A percentile compares a stretch with the other conserved stretches of the same genome.
phyloP scores from a whole-genome alignment of 2,797 vertebrate genomes.

The Cyprinella venusta region DNA sequence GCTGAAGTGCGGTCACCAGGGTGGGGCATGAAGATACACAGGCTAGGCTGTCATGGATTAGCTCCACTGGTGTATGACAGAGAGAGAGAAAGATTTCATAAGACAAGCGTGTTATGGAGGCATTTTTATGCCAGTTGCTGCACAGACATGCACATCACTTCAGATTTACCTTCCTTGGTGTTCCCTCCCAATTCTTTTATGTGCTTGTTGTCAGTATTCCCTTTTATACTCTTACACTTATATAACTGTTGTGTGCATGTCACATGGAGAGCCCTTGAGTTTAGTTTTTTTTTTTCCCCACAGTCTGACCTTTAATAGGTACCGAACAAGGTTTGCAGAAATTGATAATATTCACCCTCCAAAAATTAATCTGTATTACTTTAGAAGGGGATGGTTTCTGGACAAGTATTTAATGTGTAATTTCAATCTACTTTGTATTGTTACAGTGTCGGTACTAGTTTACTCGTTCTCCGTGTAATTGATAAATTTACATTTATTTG shows the following conservation, averaged over 20 bases:
- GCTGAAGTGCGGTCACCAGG: constrained; percentile 19
- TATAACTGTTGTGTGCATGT: not conserved
- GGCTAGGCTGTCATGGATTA: not conserved
- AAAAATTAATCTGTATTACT: not conserved
- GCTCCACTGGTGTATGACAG: not conserved
- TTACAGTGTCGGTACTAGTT: not conserved
- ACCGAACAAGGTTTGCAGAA: not conserved
- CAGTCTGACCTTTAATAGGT: not conserved
- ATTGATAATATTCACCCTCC: not conserved
- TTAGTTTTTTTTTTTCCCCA: too few species aligned
- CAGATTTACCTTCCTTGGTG: not conserved
- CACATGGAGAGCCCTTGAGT: not conserved
- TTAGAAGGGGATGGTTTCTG: not conserved
- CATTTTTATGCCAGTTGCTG: constrained; percentile 11
- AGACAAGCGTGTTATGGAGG: not conserved
- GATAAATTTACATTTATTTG: too few species aligned
- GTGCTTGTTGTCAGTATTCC: not conserved
- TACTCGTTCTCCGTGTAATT: too few species aligned
- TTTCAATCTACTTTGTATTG: not conserved
- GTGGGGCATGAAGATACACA: not conserved
- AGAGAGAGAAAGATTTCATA: constrained; percentile 2
- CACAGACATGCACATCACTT: not conserved
- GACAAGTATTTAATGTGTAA: not conserved
- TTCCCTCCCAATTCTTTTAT: not conserved
- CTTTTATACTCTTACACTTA: not conserved